Evolutionary conservation across 2,113 vertebrate genomes (phyloP).

Genomic region (Callipepla squamata): DNA sequence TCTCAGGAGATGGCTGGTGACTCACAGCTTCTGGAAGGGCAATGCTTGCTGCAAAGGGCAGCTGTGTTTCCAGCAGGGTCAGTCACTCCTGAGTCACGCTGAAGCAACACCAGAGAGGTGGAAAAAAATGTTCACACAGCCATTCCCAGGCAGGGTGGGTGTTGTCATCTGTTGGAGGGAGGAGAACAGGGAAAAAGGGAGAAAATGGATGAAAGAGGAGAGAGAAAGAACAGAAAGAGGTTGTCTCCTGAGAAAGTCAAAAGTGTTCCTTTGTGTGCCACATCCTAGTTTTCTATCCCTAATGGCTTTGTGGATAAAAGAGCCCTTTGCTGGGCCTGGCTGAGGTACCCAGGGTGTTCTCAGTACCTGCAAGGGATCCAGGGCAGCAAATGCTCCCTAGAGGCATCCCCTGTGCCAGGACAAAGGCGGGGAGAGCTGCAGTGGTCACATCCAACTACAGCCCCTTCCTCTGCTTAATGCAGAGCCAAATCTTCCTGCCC

Average conservation of each 20-base stretch:
- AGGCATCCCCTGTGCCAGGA: fast-evolving
- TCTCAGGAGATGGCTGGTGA: not conserved
- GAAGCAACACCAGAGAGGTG: not conserved
- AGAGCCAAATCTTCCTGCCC: not conserved
- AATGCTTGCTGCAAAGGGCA: not conserved
- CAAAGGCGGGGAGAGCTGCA: not conserved
- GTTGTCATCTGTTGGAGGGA: fast-evolving
- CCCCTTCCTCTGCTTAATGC: not conserved
- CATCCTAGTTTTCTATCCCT: not conserved
- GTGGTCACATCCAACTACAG: fast-evolving
- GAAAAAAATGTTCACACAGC: not conserved
- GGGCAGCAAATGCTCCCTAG: fast-evolving
- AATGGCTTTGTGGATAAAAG: not conserved
- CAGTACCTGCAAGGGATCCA: not conserved
- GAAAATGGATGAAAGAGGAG: fast-evolving
- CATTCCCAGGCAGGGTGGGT: not conserved
- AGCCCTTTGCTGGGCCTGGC: not conserved
- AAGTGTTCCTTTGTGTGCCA: not conserved
- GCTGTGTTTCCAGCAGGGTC: not conserved
- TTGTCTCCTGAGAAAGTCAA: not conserved
- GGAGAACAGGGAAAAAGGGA: not conserved
- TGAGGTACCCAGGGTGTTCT: too few species aligned
- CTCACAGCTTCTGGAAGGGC: not conserved
- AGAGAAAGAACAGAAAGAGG: not conserved
- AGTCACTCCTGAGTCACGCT: not conserved